Evolutionary conservation across 2,113 vertebrate genomes (phyloP).

Genomic region (Indri indri): DNA sequence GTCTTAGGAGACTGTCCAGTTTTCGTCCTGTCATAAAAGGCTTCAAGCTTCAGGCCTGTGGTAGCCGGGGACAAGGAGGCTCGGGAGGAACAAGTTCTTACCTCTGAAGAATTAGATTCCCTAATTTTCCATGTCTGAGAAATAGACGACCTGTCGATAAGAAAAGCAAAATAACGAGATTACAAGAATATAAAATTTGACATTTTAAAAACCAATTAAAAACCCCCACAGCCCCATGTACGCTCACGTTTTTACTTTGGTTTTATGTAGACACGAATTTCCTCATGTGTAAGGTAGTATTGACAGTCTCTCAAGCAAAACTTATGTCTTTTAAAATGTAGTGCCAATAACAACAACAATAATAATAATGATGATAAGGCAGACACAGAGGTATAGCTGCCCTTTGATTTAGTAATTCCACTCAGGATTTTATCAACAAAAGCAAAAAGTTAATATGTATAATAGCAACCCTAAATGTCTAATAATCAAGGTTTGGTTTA

Average conservation of each 20-base stretch:
- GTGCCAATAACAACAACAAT: not conserved
- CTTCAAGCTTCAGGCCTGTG: not conserved
- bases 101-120: conserved; percentile 1
- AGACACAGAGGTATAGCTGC: not conserved
- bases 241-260: not conserved
- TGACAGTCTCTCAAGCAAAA: not conserved
- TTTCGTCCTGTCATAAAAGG: not conserved
- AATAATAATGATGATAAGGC: too few species aligned
- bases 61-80: not conserved
- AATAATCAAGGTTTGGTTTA: not conserved
- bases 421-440: not conserved
- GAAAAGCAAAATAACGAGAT: not conserved
- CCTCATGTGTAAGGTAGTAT: not conserved
- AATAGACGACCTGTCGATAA: conserved; percentile 30
- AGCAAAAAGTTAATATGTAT: not conserved
- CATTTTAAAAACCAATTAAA: not conserved
- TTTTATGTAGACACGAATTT: not conserved
- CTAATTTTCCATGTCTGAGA: conserved; percentile 7
- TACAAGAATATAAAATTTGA: not conserved
- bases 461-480: not conserved
- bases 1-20: not conserved
- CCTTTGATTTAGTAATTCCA: not conserved
- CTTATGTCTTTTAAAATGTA: not conserved
- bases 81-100: not conserved
- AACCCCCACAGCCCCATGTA: too few species aligned